A percentile compares a stretch with the other conserved stretches of the same genome.
These are phyloP conservation scores for Potorous gilbertii DNA, from an alignment of 2,797 vertebrate species.

Conservation along the genomic window DNA sequence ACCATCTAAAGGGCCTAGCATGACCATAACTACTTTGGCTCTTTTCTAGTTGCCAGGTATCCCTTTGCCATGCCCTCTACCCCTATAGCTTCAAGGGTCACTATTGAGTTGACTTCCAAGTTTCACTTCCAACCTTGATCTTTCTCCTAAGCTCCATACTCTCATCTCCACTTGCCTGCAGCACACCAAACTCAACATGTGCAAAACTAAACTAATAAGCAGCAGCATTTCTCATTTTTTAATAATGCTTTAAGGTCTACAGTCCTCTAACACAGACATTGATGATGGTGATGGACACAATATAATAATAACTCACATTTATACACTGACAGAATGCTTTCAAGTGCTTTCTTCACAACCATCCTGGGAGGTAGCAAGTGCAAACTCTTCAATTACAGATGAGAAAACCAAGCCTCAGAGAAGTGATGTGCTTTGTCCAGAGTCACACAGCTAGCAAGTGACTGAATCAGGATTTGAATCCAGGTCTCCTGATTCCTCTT, in stretches of 20 bases:
- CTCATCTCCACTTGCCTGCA: background rate
- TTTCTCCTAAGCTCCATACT: background rate
- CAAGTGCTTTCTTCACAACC: background rate
- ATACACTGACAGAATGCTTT: background rate
- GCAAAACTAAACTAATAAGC: background rate
- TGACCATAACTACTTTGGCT: background rate
- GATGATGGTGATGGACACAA: background rate
- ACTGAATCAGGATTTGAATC: background rate
- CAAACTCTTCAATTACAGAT: background rate
- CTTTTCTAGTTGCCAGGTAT: background rate
- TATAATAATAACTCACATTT: background rate
- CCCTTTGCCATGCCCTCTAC: background rate
- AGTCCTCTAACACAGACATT: background rate
- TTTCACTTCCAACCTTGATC: background rate
- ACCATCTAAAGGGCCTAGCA: background rate
- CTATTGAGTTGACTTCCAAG: background rate
- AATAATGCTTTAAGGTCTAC: background rate
- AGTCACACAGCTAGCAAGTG: background rate
- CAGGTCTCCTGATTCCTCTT: background rate
- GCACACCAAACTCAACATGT: background rate
- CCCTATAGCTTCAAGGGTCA: background rate
- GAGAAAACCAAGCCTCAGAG: background rate
- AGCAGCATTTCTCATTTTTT: background rate
- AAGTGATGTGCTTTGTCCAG: background rate
- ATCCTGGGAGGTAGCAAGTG: background rate